Evolutionary conservation across 2,113 vertebrate species (phyloP), one percentile per base, ranked within the genome.

Genomic region (Eupsittula cactorum): DNA sequence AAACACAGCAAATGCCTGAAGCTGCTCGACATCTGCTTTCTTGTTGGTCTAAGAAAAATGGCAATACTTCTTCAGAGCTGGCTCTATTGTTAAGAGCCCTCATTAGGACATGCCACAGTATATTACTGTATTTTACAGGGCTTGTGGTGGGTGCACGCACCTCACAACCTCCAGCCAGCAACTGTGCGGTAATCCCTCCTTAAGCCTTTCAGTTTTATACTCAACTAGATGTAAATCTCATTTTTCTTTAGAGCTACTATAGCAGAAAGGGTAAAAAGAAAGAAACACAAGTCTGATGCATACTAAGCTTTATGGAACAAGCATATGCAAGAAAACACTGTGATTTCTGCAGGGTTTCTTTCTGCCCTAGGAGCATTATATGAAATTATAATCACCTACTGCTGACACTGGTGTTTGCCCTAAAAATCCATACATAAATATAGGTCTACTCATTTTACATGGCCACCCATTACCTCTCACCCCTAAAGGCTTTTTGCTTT

Each of bases 11-110:
- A 81, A 50, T 10, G 60, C 60, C 82, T 67, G 42, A 78, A 93
- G 73, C 82, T 78, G 80, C 82, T 88, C 90, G 37, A 64, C 88
- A 95, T 83, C 93, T 93, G 93, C 50, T 33, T 86, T 78, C 80
- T 76, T 35, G 59, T 35, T 82, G 86, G 90, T 83, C 41, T 50
- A 46, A 80, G 65, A 79, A 70, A 93, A 84, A 46, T 64, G 57
- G 86, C 79, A 95, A 88, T n/a, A 69, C 62, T 85, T 78, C 79
- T 84, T 90, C 46, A 68, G 90, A 87, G 49, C 33, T 85, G 69
- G 52, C 53, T 78, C 64, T 42, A 33, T 46, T 82, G 89, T 50
- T 82, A 67, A 62, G 20, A 95, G 83, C 24, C 65, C 88, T 87
- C 88, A 62, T 91, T 91, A 93, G 80, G 77, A n/a, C 80, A 85